Conservation (phyloP, 2,113 vertebrate genomes). For the Pavo muticus region DNA sequence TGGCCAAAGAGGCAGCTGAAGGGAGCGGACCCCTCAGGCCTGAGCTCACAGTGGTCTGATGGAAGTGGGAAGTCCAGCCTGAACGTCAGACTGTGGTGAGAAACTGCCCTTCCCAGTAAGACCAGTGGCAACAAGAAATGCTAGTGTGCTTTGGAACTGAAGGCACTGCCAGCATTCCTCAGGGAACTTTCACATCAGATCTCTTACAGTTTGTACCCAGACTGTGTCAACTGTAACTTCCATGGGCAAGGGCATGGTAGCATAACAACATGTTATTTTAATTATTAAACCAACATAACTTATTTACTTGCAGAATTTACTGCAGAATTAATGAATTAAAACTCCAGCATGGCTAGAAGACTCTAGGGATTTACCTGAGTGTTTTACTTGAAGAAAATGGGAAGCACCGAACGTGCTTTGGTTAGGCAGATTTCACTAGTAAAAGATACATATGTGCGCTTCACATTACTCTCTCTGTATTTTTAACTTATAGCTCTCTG, state of each 20-base stretch:
- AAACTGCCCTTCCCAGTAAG: background rate
- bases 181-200: fast-evolving
- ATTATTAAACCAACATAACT: background rate
- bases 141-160: background rate
- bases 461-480: background rate
- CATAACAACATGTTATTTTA: background rate
- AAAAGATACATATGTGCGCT: background rate
- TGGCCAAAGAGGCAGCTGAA: background rate
- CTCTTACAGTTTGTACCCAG: background rate
- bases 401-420: background rate
- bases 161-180: background rate
- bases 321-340: background rate
- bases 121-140: background rate
- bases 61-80: background rate
- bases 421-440: background rate
- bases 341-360: background rate
- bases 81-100: background rate
- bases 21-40: background rate
- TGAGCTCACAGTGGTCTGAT: background rate
- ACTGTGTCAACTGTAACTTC: background rate
- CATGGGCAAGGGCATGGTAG: background rate
- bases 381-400: background rate
- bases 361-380: background rate
- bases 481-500: background rate
- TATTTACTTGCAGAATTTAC: background rate